Base-by-base conservation (phyloP, 2,888 invertebrate genomes). In the Sphaeridia pumilis region DNA sequence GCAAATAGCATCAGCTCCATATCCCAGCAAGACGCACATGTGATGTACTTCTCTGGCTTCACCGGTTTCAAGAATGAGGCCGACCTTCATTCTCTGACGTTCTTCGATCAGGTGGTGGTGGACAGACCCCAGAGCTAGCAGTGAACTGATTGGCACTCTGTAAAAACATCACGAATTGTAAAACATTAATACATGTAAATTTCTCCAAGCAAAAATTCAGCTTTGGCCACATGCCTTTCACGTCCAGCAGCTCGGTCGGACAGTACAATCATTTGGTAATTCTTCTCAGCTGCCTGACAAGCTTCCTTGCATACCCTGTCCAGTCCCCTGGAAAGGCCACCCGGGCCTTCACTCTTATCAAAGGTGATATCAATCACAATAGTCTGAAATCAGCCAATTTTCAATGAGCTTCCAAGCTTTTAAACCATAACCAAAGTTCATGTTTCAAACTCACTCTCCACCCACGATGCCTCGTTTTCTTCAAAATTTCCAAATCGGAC, bases 1-100 rank as follows among this genome's bases (percentile, higher is more conserved):
- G 66, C 97, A 97, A 64, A 98, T 87, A 0, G 89, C 97, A 74
- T 98, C 97, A 2, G 94, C 95, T 27, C 98, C 97, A 70, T 92
- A 98, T 66, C 88, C 97, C 31, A 98, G 76, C 25, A 98, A 74
- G 0, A 94, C 88, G 67, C 94, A 95, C 48, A 58, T 56, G 38
- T 58, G 50, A 42, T 56, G 51, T 14, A 53, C 60, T 67, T 86
- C 93, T 66, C 93, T 80, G 1, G 94, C 93, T 72, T 98, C 97
- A 1, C 87, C 98, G 0, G 94, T 92, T 73, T 98, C 98, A 52
- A 97, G 77, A 52, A 98, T 79, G 51, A 98, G 74, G 34, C 92
- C 95, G 22, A 93, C 87, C 71, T 93, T 94, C 90, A 95, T 94
- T 48, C 98, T 80, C 65, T 90, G 85, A 34, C 95, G 80, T 27